Evolutionary conservation across 2,888 invertebrate genomes (phyloP), one percentile per base, ranked within the genome.

Genomic region (Alentia gelatinosa): DNA sequence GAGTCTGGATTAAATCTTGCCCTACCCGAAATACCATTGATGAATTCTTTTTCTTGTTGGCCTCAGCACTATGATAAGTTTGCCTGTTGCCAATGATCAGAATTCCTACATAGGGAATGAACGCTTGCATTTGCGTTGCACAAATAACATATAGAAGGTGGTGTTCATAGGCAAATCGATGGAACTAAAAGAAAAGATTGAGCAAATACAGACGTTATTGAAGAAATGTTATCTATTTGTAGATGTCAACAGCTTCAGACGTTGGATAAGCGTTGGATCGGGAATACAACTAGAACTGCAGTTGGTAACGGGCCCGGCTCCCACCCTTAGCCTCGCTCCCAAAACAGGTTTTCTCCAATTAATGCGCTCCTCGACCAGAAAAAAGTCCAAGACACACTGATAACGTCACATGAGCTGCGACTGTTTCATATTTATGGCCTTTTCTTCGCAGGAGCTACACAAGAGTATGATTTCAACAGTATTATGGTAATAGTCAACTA

Each of bases 341-440:
- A 86, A 86, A n/a, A 50, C 86, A 19, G 47, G 47, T 7, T 33
- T 86, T 1, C 50, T 86, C 19, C 42, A 86, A 15, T 15, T 86
- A 47, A 86, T 86, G 86, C 86, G 86, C 33, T 47, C 86, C 35
- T 86, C 86, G 9, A 47, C 86, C 42, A 86, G 86, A 35, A 26
- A 35, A n/a, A 86, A 86, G 33, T 26, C 86, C 86, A 86, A 86
- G 50, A 86, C 47, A 12, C 86, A 86, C 42, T 86, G 86, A 86
- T 86, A n/a, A 9, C 35, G 15, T 15, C 79, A 15, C 15, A 79
- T 35, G 4, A 19, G 19, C 56, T 12, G 23, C 19, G 3, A 56
- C 19, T 12, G n/a, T 56, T 19, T 56, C 19, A n/a, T n/a, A n/a
- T 12, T n/a, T 56, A 56, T n/a, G 56, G 56, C 56, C 56, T 56